A percentile compares a stretch with the other conserved stretches of the same genome.
Conservation (phyloP, 35 echinoderm and acorn worm species). For the Chiridota heheva region DNA sequence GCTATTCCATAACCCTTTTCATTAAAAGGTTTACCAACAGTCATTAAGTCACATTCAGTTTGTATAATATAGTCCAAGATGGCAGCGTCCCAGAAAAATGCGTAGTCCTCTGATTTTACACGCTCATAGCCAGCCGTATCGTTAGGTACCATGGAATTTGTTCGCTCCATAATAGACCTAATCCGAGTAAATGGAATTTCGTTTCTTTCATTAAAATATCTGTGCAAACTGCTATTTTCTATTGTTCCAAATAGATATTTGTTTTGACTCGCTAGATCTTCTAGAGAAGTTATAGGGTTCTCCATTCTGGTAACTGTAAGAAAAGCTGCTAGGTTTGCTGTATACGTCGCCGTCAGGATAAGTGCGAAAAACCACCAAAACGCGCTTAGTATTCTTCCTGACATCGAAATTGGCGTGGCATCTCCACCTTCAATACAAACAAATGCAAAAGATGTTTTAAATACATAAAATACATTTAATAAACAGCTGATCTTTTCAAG, state of each 20-base stretch:
- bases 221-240: slow-evolving; percentile 83
- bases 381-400: slow-evolving; percentile 88
- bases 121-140: slow-evolving; percentile 72
- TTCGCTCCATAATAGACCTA: no score
- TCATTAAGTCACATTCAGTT: slow-evolving; percentile 97
- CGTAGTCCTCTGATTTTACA: slow-evolving; percentile 75
- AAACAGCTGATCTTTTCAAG: no score
- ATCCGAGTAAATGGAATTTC: no score
- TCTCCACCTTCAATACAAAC: slow-evolving; percentile 82
- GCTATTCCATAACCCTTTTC: slow-evolving; percentile 97
- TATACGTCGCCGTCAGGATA: slow-evolving; percentile 95
- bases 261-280: slow-evolving; percentile 89
- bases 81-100: slow-evolving; percentile 97
- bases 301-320: slow-evolving; percentile 95
- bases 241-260: slow-evolving; percentile 84
- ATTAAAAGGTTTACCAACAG: slow-evolving; percentile 97
- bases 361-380: slow-evolving; percentile 99
- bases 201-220: slow-evolving; percentile 78
- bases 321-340: slow-evolving; percentile 95
- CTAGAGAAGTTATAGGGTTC: slow-evolving; percentile 90
- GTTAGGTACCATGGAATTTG: no score
- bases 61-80: slow-evolving; percentile 98
- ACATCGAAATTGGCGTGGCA: slow-evolving; percentile 86
- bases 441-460: no score
- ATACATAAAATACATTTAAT: no score